These are phyloP conservation scores for Temnothorax ravouxi DNA, from an alignment of 2,888 invertebrate genomes.

Conservation along the genomic window DNA sequence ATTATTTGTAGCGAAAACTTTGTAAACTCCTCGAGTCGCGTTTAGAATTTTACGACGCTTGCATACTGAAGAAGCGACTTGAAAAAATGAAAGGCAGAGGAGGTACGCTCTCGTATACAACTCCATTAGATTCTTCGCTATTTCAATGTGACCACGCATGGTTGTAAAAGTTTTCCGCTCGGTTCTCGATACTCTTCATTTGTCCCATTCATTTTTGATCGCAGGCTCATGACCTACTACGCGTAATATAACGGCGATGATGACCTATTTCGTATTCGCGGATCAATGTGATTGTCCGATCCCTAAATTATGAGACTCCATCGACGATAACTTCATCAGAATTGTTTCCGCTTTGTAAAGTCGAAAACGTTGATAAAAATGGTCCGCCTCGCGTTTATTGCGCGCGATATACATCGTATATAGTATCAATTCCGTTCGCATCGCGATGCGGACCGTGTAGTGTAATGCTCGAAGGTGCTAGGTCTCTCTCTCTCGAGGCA, in stretches of 20 bases:
- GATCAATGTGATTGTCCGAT: not conserved
- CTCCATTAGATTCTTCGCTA: conserved; percentile 11
- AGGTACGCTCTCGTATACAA: not conserved
- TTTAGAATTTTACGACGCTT: conserved; percentile 39
- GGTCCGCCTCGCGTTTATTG: conserved; percentile 17
- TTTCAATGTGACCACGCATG: not conserved
- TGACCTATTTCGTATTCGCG: not conserved
- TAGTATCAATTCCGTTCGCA: conserved; percentile 55
- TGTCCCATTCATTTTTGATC: not conserved
- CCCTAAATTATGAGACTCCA: conserved; percentile 13
- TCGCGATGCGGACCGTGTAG: not conserved
- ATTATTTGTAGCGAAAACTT: conserved; percentile 37
- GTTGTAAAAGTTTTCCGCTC: not conserved
- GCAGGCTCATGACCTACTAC: not conserved
- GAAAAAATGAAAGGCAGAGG: not conserved
- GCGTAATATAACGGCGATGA: conserved; percentile 9
- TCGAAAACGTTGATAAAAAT: conserved; percentile 7
- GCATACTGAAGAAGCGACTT: conserved; percentile 13
- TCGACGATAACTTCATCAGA: not conserved
- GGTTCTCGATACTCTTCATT: not conserved
- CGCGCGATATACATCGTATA: not conserved
- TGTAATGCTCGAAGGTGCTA: conserved; percentile 34
- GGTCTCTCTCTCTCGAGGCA: conserved; percentile 38
- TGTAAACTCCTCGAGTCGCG: conserved; percentile 8
- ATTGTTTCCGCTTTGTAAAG: conserved; percentile 7